Base-by-base conservation (phyloP, 2,113 vertebrate species). In the Psammodynastes pulverulentus region DNA sequence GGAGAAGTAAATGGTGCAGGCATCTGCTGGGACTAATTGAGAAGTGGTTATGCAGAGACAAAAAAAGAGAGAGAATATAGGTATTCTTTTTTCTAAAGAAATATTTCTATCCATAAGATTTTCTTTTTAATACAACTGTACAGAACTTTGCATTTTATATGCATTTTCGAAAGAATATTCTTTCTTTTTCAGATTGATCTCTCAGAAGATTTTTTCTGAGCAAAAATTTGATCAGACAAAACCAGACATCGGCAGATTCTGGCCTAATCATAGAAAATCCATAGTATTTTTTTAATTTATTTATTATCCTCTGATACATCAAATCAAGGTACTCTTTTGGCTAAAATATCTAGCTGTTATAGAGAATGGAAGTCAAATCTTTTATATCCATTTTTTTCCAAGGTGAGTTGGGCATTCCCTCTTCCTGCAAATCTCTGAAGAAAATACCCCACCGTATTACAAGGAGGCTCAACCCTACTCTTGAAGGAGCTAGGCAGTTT, bases 341-440 rank as follows among this genome's bases (percentile, higher is more conserved):
- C 56, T 93, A 93, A 93, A 94, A 95, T 91, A 86, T 95, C 93
- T 92, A 93, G 95, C 95, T 88, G 9, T 51, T 54, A 53, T 9
- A 79, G 5, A 19, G 62, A 72, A 53, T 72, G 45, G 56, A 54
- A 52, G 49, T 88, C 56, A 92, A 92, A 88, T 46, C 49, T 52
- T 91, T 79, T 79, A 92, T 92, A 92, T 92, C 58, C 34, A 79
- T 58, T 52, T 88, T 88, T 72, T 88, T 51, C 43, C 93, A 94
- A 94, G 95, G 89, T 93, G 94, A 29, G 89, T 94, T 96, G 94
- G 95, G 96, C 94, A 94, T 92, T 85, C 88, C 91, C 94, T 90
- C 94, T 92, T 95, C 93, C 94, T 94, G 94, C 96, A 94, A 95
- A 94, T 93, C 90, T 86, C 84, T 79, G 19, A 52, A 88, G 34